Percentiles rank a stretch among this genome's conserved stretches.
Conservation (phyloP, 2,888 invertebrate genomes). For the Leptopilina myrica region DNA sequence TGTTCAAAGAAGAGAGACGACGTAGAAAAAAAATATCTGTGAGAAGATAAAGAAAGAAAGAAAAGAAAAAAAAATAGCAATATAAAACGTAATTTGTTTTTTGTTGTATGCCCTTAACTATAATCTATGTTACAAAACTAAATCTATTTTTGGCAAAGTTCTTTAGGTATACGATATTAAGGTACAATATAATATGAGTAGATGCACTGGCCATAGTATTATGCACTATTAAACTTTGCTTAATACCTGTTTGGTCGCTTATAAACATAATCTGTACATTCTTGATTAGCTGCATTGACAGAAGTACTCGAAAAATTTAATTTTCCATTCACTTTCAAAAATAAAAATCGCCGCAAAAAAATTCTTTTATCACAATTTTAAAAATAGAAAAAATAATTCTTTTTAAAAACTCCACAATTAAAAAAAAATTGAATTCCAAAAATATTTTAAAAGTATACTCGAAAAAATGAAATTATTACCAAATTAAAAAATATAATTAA, state of each 20-base stretch:
- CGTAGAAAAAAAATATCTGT: conserved; percentile 44
- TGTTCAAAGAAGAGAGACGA: conserved; percentile 46
- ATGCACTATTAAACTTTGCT: conserved; percentile 72
- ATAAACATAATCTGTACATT: conserved; percentile 69
- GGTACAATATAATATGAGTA: conserved; percentile 73
- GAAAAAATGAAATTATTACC: no score
- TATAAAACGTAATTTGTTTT: conserved; percentile 63
- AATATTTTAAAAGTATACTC: no score
- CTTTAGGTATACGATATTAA: conserved; percentile 75
- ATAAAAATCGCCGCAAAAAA: no score
- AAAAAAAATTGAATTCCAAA: no score
- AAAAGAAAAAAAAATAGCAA: conserved; percentile 49
- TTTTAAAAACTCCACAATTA: no score
- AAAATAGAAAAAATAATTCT: no score
- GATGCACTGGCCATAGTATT: conserved; percentile 77
- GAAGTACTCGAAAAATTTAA: conserved; percentile 23
- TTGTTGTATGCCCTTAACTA: conserved; percentile 74
- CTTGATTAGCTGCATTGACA: conserved; percentile 54
- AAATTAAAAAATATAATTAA: background rate
- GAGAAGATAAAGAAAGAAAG: conserved; percentile 41
- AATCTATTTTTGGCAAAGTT: conserved; percentile 77
- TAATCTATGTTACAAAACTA: conserved; percentile 76
- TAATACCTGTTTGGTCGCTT: conserved; percentile 62
- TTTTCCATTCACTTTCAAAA: background rate
- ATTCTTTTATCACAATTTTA: no score